These are phyloP conservation scores for Zhengitettix transpicula DNA, from an alignment of 2,888 invertebrate genomes.

Conservation along the genomic window DNA sequence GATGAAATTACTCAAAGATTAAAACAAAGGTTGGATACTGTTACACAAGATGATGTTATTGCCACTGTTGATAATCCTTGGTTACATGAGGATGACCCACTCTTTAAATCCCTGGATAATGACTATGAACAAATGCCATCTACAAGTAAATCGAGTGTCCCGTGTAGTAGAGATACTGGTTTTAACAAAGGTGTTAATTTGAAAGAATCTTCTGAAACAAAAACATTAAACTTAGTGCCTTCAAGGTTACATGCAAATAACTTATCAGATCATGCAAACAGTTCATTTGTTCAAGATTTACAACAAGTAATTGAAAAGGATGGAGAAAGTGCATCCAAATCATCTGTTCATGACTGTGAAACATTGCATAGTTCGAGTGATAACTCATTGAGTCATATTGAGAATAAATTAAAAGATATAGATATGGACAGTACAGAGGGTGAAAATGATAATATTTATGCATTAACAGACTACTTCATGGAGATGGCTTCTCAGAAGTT, in stretches of 20 bases:
- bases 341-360: neutral
- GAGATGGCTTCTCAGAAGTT: slow-evolving; percentile 18
- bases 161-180: neutral
- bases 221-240: neutral
- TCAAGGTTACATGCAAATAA: neutral
- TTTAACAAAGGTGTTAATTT: neutral
- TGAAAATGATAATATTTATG: slow-evolving; percentile 30
- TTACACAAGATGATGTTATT: slow-evolving; percentile 1
- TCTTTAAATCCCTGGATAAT: neutral
- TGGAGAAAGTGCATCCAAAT: neutral
- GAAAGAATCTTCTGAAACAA: neutral
- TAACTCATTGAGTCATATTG: neutral
- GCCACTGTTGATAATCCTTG: neutral
- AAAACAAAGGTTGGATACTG: slow-evolving; percentile 29
- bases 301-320: neutral
- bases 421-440: slow-evolving; percentile 34
- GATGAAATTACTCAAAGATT: slow-evolving; percentile 45
- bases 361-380: neutral
- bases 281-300: neutral
- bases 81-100: neutral
- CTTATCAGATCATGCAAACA: neutral
- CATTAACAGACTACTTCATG: slow-evolving; percentile 27
- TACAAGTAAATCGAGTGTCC: neutral
- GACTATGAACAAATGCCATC: neutral
- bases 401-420: slow-evolving; percentile 13